Evolutionary conservation across 1,140 invertebrate species (phyloP), one percentile per base, ranked within the genome.

Genomic region (Hylyphantes graminicola): DNA sequence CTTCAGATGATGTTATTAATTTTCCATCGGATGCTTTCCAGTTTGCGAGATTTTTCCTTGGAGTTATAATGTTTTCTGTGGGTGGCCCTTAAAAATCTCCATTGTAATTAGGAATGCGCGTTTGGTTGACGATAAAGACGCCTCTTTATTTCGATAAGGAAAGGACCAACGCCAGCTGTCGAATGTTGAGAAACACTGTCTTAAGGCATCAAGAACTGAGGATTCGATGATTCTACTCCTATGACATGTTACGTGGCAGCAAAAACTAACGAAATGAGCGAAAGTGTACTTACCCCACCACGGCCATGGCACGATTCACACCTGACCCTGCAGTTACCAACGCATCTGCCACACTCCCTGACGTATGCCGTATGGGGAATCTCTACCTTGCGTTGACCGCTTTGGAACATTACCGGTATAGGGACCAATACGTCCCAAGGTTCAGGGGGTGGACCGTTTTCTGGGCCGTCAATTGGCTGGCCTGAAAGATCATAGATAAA

Each of bases 341-440:
- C 87, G 85, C 92, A 92, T 10, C 89, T 86, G 86, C 92, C 90
- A 87, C 92, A 92, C 0, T 90, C 87, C 86, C 92, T 92, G 13
- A 92, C 89, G 11, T 90, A 90, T 0, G 91, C 90, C 19, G 92
- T 92, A 87, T 93, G 92, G 15, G 92, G 92, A 0, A 92, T 91
- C 87, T 90, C 90, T 1, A 92, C 80, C 0, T 89, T 85, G 79
- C 89, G 89, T n/a, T 90, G 89, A 77, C 90, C 88, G 80, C 90
- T 88, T 74, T 89, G 86, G 85, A 92, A 92, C 86, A 64, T 10
- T n/a, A 5, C 19, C 9, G 65, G 50, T 9, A 85, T 81, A n/a
- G 83, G 48, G 0, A 85, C 82, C 7, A n/a, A 51, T 7, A 87
- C 78, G 19, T 81, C 76, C 86, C 79, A 82, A 1, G 79, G 67